Evolutionary conservation across 2,797 vertebrate genomes (phyloP), one percentile per base, ranked within the genome.

Genomic region (Emys orbicularis): DNA sequence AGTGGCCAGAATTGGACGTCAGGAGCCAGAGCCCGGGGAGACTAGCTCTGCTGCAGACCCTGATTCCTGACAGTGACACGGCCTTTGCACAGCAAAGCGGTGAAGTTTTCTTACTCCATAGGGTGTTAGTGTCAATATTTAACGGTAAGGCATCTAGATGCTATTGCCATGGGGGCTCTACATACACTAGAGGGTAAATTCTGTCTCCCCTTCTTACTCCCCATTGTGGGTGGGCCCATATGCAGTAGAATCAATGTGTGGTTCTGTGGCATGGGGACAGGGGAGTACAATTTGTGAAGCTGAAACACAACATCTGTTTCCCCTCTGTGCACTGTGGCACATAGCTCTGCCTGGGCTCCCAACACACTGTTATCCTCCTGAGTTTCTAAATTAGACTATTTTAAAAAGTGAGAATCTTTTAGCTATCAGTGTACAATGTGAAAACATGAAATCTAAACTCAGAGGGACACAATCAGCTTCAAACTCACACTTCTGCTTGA

Each of bases 301-400:
- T 96, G 94, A 97, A 95, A 74, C 88, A 83, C 15, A 61, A 8
- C 31, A 95, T 97, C 82, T 91, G 44, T n/a, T 94, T 96, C 90
- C 95, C 41, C 85, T 85, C 82, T 84, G 41, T 89, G 34, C 11
- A 50, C 83, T 74, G 31, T 5, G 6, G 31, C 80, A 87, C 90
- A 56, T 8, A 37, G 37, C 91, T 91, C 65, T 96, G 96, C 95
- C 96, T 95, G 93, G 91, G 81, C 74, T 89, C 86, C 95, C 90
- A 95, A 41, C 54, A 81, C 86, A 94, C 54, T 82, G 93, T 90
- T 88, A 92, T 86, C 34, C 84, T 81, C 79, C 95, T 96, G 95
- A 25, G 80, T 93, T 95, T 90, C 95, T 25, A 90, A 96, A 59
- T 83, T 93, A 92, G 50, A 87, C 80, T 94, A 41, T 92, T 94